Evolutionary conservation across 2,113 vertebrate genomes (phyloP).

Genomic region (Protomyctophum bolini): DNA sequence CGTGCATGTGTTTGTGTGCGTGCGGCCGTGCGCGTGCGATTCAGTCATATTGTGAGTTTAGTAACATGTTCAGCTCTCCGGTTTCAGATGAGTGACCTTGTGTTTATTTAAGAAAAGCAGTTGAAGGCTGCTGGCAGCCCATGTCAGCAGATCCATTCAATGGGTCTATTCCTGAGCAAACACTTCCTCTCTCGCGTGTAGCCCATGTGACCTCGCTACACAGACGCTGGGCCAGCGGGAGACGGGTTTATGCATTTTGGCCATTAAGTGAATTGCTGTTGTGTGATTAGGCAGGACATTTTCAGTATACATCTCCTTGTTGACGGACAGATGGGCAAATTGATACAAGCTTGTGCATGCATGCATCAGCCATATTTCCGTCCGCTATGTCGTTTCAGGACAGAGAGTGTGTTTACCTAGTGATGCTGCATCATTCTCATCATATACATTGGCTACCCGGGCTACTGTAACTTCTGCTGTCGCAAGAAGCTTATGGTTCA

Average conservation of each 20-base stretch:
- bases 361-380: too few species aligned
- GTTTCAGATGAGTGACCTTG: not conserved
- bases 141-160: constrained; percentile 12
- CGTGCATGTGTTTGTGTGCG: not conserved
- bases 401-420: too few species aligned
- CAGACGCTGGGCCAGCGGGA: not conserved
- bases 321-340: too few species aligned
- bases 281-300: constrained; percentile 10
- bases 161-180: constrained; percentile 13
- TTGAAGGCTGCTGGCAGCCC: constrained; percentile 6
- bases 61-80: not conserved
- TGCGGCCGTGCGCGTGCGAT: not conserved
- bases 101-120: constrained; percentile 24
- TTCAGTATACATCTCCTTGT: not conserved
- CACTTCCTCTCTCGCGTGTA: constrained; percentile 1
- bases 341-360: too few species aligned
- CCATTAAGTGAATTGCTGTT: not conserved
- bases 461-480: too few species aligned
- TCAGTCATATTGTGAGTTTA: too few species aligned
- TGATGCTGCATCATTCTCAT: too few species aligned
- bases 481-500: too few species aligned
- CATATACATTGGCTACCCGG: too few species aligned
- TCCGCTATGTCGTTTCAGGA: too few species aligned
- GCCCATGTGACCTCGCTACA: constrained; percentile 8
- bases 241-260: too few species aligned